Percentiles rank a stretch among this genome's conserved stretches.
Conservation (phyloP, 2,797 vertebrate species). For the Peromyscus attwateri region DNA sequence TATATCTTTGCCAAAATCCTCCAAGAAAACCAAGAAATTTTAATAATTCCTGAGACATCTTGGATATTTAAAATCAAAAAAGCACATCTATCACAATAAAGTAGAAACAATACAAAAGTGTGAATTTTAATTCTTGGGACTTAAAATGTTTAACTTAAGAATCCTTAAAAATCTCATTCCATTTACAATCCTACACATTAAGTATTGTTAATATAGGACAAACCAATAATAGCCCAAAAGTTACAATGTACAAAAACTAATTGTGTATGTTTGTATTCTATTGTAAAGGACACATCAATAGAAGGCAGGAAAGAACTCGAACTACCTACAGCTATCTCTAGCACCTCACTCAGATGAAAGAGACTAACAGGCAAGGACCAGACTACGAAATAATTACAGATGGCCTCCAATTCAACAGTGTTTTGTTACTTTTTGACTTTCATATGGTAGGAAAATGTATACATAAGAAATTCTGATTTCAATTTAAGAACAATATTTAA, state of each 20-base stretch:
- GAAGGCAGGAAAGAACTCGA: not conserved
- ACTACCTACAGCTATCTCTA: not conserved
- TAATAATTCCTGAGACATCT: not conserved
- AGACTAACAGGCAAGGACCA: not conserved
- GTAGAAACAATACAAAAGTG: not conserved
- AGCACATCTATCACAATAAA: not conserved
- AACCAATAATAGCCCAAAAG: not conserved
- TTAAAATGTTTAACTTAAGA: slow-evolving; percentile 17
- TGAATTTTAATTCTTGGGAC: not conserved
- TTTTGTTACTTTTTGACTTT: not conserved
- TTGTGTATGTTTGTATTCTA: not conserved
- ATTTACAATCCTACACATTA: not conserved
- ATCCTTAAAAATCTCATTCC: slow-evolving; percentile 18
- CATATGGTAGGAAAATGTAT: not conserved
- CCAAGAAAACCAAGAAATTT: not conserved
- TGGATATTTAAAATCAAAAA: not conserved
- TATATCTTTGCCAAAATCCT: not conserved
- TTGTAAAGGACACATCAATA: not conserved
- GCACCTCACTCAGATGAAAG: not conserved
- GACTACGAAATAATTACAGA: not conserved
- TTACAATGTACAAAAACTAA: not conserved
- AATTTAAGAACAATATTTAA: not conserved
- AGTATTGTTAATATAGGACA: slow-evolving; percentile 4
- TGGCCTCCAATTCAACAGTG: not conserved
- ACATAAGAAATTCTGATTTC: not conserved